A percentile compares a stretch with the other conserved stretches of the same genome.
These are phyloP conservation scores for Carettochelys insculpta DNA, from an alignment of 2,113 vertebrate species.

Conservation along the genomic window DNA sequence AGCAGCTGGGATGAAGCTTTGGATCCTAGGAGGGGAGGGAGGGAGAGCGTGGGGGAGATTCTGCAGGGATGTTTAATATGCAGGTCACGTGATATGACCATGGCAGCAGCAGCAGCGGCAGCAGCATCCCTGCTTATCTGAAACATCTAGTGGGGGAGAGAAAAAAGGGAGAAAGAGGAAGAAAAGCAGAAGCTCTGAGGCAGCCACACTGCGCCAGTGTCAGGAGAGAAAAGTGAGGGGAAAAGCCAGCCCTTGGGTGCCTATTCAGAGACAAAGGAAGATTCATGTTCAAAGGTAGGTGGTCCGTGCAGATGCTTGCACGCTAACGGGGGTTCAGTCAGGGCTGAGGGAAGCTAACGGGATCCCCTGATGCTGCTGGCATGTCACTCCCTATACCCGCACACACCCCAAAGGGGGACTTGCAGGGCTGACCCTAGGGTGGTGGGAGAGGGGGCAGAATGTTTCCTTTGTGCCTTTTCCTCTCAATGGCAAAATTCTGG, in stretches of 20 bases:
- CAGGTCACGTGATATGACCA: slow-evolving; percentile 75
- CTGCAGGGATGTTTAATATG: slow-evolving; percentile 72
- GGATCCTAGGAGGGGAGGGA: slow-evolving; percentile 8
- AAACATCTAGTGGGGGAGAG: slow-evolving; percentile 66
- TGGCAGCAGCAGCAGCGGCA: slow-evolving; percentile 68
- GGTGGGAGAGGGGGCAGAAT: background rate
- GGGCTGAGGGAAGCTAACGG: slow-evolving; percentile 31
- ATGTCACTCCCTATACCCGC: slow-evolving; percentile 38
- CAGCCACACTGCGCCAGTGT: background rate
- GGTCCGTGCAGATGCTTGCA: slow-evolving; percentile 7
- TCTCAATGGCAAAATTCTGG: slow-evolving; percentile 7
- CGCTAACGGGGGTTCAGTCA: background rate
- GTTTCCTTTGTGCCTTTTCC: background rate
- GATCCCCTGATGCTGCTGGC: background rate
- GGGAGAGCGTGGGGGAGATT: slow-evolving; percentile 63
- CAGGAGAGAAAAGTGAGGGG: slow-evolving; percentile 46
- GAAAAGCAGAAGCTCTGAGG: slow-evolving; percentile 14
- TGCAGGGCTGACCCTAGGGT: background rate
- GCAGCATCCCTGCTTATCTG: slow-evolving; percentile 69
- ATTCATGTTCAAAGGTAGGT: slow-evolving; percentile 86
- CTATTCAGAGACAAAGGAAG: slow-evolving; percentile 80
- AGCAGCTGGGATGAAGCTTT: slow-evolving; percentile 15
- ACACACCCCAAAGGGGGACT: background rate
- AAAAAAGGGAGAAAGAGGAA: slow-evolving; percentile 42
- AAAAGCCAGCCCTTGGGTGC: slow-evolving; percentile 54